These are phyloP conservation scores for Acleris laterana DNA, from an alignment of 2,888 invertebrate species.

Conservation along the genomic window DNA sequence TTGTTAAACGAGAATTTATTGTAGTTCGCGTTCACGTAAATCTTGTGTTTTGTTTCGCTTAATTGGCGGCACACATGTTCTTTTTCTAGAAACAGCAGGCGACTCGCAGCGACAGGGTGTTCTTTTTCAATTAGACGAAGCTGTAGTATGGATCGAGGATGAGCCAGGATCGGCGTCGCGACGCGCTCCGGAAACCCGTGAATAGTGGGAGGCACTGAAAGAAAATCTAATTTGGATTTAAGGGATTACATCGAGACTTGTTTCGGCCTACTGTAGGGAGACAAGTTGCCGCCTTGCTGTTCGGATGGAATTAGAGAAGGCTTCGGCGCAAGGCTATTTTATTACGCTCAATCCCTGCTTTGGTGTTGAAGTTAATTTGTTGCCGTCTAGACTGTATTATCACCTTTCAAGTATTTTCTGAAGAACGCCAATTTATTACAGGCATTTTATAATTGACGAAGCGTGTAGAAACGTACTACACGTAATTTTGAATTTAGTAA, in stretches of 20 bases:
- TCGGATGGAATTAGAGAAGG: constrained; percentile 72
- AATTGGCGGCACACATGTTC: constrained; percentile 41
- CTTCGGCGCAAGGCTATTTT: constrained; percentile 57
- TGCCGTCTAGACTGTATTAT: constrained; percentile 42
- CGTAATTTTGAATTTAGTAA: no score
- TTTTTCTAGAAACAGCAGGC: constrained; percentile 19
- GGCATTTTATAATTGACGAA: no score
- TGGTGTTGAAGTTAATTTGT: constrained; percentile 49
- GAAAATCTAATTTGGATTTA: constrained; percentile 84
- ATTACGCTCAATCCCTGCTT: constrained; percentile 54
- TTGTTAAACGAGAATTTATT: constrained; percentile 61
- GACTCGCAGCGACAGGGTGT: constrained; percentile 12
- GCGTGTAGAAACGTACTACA: no score
- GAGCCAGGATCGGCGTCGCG: constrained; percentile 51
- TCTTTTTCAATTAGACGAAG: constrained; percentile 62
- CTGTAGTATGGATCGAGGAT: constrained; percentile 55
- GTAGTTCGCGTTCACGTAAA: constrained; percentile 48
- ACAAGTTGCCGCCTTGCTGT: constrained; percentile 62
- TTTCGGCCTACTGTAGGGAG: constrained; percentile 76
- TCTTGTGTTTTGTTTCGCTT: constrained; percentile 44
- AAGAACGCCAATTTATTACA: background rate
- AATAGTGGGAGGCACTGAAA: constrained; percentile 77
- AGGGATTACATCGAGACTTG: constrained; percentile 80
- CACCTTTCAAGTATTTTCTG: constrained; percentile 20
- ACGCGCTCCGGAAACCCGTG: constrained; percentile 63